These are phyloP conservation scores for Drosophila infuscata DNA, from an alignment of 2,888 invertebrate species.

Conservation along the genomic window DNA sequence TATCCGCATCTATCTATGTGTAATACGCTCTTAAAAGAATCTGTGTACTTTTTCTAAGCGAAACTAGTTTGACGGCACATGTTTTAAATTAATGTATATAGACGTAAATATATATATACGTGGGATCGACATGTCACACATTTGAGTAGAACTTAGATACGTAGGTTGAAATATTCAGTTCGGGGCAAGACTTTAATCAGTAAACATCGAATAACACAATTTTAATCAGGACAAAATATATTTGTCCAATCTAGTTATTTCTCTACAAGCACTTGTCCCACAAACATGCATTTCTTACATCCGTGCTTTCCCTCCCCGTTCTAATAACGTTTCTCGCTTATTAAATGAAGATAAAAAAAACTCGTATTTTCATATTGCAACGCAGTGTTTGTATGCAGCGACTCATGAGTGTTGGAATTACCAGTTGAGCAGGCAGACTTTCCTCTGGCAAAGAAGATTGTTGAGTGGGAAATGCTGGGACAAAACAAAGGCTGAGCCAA, in stretches of 20 bases:
- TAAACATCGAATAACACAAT: not conserved
- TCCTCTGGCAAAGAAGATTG: not conserved
- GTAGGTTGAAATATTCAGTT: not conserved
- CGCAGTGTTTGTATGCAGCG: not conserved
- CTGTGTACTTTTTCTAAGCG: not conserved
- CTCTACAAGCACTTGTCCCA: not conserved
- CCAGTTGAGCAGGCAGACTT: not conserved
- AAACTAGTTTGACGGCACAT: slow-evolving; percentile 33
- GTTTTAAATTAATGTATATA: not conserved
- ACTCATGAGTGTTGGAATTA: not conserved
- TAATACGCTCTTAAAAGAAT: slow-evolving; percentile 6
- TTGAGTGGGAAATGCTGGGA: not conserved
- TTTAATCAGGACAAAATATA: not conserved
- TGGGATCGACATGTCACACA: not conserved
- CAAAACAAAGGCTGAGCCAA: not conserved
- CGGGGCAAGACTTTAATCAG: not conserved
- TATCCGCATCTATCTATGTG: not conserved
- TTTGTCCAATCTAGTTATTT: not conserved
- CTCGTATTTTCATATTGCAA: not conserved
- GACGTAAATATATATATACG: not conserved
- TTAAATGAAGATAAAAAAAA: not conserved
- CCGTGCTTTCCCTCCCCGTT: not conserved
- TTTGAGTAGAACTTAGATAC: not conserved
- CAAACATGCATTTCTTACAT: not conserved
- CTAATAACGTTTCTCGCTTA: not conserved